These are phyloP conservation scores for Calcarius lapponicus DNA, from an alignment of 2,797 vertebrate genomes.

Conservation along the genomic window DNA sequence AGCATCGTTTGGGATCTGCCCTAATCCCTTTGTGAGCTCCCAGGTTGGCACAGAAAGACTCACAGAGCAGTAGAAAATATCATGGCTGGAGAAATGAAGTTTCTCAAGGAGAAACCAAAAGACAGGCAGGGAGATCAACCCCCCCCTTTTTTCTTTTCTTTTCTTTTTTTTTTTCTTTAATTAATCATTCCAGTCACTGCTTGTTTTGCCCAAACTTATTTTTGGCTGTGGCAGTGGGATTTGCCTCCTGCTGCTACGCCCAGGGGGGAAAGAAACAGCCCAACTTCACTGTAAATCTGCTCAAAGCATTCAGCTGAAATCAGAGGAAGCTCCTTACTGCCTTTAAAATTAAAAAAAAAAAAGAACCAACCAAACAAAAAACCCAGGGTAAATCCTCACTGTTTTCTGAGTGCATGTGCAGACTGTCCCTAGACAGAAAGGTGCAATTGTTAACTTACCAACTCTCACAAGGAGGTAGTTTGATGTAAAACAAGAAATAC, in stretches of 20 bases:
- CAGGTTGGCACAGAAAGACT: background rate
- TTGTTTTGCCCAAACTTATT: background rate
- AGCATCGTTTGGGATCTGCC: background rate
- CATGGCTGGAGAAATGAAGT: background rate
- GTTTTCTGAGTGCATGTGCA: fast-evolving
- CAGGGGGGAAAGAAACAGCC: background rate
- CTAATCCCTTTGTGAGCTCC: background rate
- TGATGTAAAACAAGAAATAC: background rate
- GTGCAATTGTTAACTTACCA: background rate
- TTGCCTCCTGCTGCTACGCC: background rate
- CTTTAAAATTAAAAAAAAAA: background rate
- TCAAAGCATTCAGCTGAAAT: background rate
- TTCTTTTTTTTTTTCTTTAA: background rate
- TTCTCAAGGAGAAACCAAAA: background rate
- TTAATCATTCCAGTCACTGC: background rate
- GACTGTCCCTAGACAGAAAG: background rate
- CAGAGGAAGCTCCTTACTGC: background rate
- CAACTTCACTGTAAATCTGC: background rate
- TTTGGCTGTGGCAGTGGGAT: background rate
- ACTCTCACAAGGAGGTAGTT: background rate
- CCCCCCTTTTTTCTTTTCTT: too few relatives aligned
- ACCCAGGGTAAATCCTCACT: background rate
- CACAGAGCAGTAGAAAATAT: fast-evolving
- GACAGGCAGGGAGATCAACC: background rate
- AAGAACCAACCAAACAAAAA: too few relatives aligned